Evolutionary conservation across 1,140 invertebrate genomes (phyloP).

Genomic region (Scaptomyza pallida): DNA sequence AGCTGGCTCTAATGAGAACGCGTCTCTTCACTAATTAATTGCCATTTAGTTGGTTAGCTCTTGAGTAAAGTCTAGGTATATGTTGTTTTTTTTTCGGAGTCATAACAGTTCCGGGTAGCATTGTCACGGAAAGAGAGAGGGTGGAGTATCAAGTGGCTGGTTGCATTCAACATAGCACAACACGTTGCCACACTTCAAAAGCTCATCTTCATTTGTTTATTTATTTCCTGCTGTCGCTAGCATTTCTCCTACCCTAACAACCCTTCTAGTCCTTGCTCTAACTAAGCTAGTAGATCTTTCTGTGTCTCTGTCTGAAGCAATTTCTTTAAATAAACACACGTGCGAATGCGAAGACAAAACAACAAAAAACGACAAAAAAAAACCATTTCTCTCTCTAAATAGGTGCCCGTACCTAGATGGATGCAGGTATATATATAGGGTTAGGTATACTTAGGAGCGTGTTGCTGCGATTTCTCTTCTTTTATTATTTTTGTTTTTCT

Average conservation of each 20-base stretch:
- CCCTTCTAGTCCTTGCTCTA: background rate
- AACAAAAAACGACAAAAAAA: conserved; percentile 37
- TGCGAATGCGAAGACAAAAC: conserved; percentile 64
- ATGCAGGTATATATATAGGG: conserved; percentile 17
- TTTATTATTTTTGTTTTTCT: background rate
- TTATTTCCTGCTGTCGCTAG: conserved; percentile 67
- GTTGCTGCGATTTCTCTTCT: conserved; percentile 49
- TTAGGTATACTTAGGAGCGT: conserved; percentile 38
- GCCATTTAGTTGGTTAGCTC: conserved; percentile 60
- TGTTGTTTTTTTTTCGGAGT: background rate
- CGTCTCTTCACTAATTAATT: conserved; percentile 68
- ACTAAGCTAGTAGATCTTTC: background rate
- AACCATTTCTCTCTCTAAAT: conserved; percentile 65
- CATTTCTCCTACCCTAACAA: conserved; percentile 18
- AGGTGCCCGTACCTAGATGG: conserved; percentile 60
- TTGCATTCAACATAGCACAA: conserved; percentile 42
- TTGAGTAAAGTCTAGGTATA: conserved; percentile 16
- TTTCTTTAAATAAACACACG: conserved; percentile 83
- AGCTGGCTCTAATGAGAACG: conserved; percentile 70
- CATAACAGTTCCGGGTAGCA: conserved; percentile 57
- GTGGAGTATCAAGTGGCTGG: background rate
- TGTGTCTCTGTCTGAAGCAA: conserved; percentile 62
- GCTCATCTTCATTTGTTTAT: conserved; percentile 80
- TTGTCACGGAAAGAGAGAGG: background rate
- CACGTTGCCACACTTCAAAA: conserved; percentile 56